Evolutionary conservation across 2,797 vertebrate species (phyloP).

Genomic region (Hemitrygon akajei): DNA sequence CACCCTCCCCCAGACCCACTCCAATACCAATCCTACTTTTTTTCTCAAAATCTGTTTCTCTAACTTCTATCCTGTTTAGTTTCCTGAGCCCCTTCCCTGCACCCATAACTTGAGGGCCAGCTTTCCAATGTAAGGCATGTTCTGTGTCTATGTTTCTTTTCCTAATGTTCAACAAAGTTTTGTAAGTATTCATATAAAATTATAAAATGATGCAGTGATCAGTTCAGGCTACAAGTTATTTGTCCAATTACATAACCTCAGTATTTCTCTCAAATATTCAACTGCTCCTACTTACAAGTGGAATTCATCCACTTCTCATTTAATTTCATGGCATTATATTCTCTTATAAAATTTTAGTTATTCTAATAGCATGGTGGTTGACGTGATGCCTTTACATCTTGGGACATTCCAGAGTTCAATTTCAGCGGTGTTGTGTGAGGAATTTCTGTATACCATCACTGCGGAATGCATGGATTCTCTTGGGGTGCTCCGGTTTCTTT

Average conservation of each 20-base stretch:
- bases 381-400: too few relatives aligned
- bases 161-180: not conserved
- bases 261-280: not conserved
- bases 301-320: not conserved
- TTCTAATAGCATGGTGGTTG: not conserved
- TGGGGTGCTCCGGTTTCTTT: too few relatives aligned
- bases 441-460: too few relatives aligned
- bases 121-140: not conserved
- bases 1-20: not conserved
- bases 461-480: too few relatives aligned
- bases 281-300: not conserved
- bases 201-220: not conserved
- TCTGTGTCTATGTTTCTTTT: not conserved
- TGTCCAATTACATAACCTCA: not conserved
- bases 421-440: too few relatives aligned
- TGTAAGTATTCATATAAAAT: not conserved
- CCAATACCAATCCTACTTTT: not conserved
- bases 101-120: not conserved
- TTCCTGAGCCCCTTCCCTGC: not conserved
- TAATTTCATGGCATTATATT: not conserved
- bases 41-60: not conserved
- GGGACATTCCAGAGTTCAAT: too few relatives aligned
- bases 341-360: slow-evolving; percentile 13
- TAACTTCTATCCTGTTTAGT: not conserved
- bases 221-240: not conserved